A percentile compares a stretch with the other conserved stretches of the same genome.
Conservation (phyloP, 2,888 invertebrate species). For the Strigamia crassipes region DNA sequence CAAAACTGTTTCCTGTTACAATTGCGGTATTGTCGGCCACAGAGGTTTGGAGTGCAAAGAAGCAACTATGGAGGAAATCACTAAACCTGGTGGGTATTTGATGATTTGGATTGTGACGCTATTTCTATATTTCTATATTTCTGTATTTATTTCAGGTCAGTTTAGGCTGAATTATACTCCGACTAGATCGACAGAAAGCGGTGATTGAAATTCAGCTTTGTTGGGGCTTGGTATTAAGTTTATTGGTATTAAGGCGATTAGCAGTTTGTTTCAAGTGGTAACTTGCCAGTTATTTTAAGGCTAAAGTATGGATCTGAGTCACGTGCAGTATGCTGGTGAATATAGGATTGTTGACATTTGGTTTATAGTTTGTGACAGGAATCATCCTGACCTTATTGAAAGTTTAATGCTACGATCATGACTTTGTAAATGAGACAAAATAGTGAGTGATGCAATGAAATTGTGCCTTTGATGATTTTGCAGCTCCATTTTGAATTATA, state of each 20-base stretch:
- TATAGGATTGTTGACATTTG: slow-evolving; percentile 17
- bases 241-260: background rate
- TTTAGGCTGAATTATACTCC: slow-evolving; percentile 41
- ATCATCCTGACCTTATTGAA: background rate
- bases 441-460: slow-evolving; percentile 40
- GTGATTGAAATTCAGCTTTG: slow-evolving; percentile 1
- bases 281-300: slow-evolving; percentile 6
- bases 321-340: background rate
- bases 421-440: slow-evolving; percentile 36
- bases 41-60: slow-evolving; percentile 85
- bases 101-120: background rate
- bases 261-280: slow-evolving; percentile 11
- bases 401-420: slow-evolving; percentile 13
- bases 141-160: background rate
- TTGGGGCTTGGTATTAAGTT: slow-evolving; percentile 5
- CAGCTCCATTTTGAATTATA: slow-evolving; percentile 25
- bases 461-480: slow-evolving; percentile 35
- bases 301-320: background rate
- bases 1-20: slow-evolving; percentile 77
- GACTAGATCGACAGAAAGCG: slow-evolving; percentile 22
- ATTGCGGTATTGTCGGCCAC: slow-evolving; percentile 86
- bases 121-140: background rate
- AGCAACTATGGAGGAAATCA: slow-evolving; percentile 90
- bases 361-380: slow-evolving; percentile 7
- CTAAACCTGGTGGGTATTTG: slow-evolving; percentile 60